These are phyloP conservation scores for Cantharis nigra DNA, from an alignment of 2,888 invertebrate species.

Conservation along the genomic window DNA sequence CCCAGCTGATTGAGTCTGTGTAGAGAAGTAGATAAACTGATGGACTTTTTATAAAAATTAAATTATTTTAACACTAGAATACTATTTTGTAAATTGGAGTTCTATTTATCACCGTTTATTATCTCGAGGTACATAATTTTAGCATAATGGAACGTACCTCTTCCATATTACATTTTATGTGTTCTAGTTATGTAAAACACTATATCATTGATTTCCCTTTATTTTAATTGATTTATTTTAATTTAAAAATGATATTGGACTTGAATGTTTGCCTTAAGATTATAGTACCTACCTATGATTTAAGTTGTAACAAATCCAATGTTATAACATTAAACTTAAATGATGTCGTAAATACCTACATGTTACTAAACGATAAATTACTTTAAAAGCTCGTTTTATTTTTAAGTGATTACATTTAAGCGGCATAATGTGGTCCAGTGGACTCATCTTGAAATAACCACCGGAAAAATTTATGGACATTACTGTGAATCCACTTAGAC, in stretches of 20 bases:
- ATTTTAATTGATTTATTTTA: not conserved
- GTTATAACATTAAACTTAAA: not conserved
- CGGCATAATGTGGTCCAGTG: constrained; percentile 10
- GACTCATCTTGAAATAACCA: constrained; percentile 29
- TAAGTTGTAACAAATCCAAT: not conserved
- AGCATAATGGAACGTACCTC: not conserved
- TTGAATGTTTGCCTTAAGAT: not conserved
- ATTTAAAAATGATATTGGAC: not conserved
- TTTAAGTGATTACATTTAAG: not conserved
- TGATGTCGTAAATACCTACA: not conserved
- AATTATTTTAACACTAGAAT: too few relatives aligned
- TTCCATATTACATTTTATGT: not conserved
- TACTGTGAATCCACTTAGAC: constrained; percentile 43
- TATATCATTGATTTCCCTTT: not conserved
- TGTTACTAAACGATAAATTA: not conserved
- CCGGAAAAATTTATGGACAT: constrained; percentile 41
- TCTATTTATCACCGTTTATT: not conserved
- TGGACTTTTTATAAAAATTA: too few relatives aligned
- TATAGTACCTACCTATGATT: not conserved
- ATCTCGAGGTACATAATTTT: not conserved
- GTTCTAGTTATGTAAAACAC: not conserved
- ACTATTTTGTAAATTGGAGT: too few relatives aligned
- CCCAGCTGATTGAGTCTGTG: too few relatives aligned
- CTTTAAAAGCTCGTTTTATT: not conserved
- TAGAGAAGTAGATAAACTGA: too few relatives aligned